phyloP scores from a whole-genome alignment of 2,888 invertebrate genomes.

The Autographa gamma region DNA sequence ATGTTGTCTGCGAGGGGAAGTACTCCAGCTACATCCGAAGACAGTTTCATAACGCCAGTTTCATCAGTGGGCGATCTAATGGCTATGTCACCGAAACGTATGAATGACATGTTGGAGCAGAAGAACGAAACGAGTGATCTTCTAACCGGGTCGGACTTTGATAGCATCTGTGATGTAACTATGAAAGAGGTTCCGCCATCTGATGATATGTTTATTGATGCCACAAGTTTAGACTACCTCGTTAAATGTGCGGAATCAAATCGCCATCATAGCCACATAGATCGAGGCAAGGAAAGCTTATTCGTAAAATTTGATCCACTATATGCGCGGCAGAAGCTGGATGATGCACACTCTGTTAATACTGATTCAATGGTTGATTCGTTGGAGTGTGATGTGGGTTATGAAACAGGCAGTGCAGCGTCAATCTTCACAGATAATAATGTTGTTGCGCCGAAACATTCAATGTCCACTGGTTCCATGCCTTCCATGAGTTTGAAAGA shows the following conservation, averaged over 20 bases:
- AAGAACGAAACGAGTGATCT: slow-evolving; percentile 76
- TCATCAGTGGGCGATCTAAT: slow-evolving; percentile 81
- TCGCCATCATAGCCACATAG: slow-evolving; percentile 72
- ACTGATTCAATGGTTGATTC: slow-evolving; percentile 69
- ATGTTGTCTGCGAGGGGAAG: slow-evolving; percentile 74
- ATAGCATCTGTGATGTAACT: slow-evolving; percentile 82
- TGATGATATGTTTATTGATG: slow-evolving; percentile 87
- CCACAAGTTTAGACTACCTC: slow-evolving; percentile 88
- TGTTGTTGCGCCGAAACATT: slow-evolving; percentile 71
- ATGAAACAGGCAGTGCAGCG: slow-evolving; percentile 81
- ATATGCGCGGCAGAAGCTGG: slow-evolving; percentile 72
- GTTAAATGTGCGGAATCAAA: slow-evolving; percentile 83
- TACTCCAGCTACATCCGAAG: slow-evolving; percentile 71
- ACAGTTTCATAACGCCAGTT: slow-evolving; percentile 77
- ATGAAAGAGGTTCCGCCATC: slow-evolving; percentile 78
- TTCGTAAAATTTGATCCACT: slow-evolving; percentile 91
- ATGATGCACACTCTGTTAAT: slow-evolving; percentile 58
- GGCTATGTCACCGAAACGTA: slow-evolving; percentile 77
- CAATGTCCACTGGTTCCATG: slow-evolving; percentile 71
- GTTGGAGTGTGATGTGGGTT: slow-evolving; percentile 79
- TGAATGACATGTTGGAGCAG: slow-evolving; percentile 61
- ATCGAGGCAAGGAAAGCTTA: slow-evolving; percentile 89
- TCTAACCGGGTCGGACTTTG: slow-evolving; percentile 79
- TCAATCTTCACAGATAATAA: slow-evolving; percentile 74
- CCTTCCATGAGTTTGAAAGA: slow-evolving; percentile 66